Conservation (phyloP, 2,888 invertebrate species). For the Zaprionus bogoriensis region DNA sequence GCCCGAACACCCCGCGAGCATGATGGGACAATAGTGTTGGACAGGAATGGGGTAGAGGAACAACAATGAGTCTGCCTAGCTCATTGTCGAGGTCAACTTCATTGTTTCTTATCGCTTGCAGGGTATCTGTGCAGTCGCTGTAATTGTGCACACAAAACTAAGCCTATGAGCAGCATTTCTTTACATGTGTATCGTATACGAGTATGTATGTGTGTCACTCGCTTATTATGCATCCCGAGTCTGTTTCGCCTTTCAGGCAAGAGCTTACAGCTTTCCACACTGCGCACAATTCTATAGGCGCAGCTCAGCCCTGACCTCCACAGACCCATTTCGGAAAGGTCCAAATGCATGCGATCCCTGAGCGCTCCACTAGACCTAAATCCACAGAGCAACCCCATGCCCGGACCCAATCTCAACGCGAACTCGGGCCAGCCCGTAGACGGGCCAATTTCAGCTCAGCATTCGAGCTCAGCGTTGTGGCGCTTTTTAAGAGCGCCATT, state of each 20-base stretch:
- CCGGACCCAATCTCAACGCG: background rate
- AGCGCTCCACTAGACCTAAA: slow-evolving; percentile 6
- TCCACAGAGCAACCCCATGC: background rate
- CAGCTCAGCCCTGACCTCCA: slow-evolving; percentile 10
- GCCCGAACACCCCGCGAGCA: slow-evolving; percentile 5
- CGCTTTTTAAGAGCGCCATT: slow-evolving; percentile 45
- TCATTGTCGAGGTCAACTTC: background rate
- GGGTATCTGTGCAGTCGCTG: background rate
- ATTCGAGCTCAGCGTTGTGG: slow-evolving; percentile 15
- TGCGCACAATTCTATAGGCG: background rate
- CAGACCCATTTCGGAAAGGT: slow-evolving; percentile 8
- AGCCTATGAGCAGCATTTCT: background rate
- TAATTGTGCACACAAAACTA: background rate
- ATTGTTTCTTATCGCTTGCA: background rate
- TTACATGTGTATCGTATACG: background rate
- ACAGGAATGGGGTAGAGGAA: background rate
- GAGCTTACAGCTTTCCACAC: background rate
- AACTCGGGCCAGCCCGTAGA: background rate
- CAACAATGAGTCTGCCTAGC: background rate
- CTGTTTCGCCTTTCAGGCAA: background rate
- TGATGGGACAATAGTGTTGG: background rate
- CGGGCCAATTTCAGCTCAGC: slow-evolving; percentile 33
- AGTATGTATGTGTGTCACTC: background rate
- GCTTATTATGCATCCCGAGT: background rate
- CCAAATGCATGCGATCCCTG: slow-evolving; percentile 7